phyloP scores from a whole-genome alignment of 1,140 invertebrate species.

The Hormaphis cornu region DNA sequence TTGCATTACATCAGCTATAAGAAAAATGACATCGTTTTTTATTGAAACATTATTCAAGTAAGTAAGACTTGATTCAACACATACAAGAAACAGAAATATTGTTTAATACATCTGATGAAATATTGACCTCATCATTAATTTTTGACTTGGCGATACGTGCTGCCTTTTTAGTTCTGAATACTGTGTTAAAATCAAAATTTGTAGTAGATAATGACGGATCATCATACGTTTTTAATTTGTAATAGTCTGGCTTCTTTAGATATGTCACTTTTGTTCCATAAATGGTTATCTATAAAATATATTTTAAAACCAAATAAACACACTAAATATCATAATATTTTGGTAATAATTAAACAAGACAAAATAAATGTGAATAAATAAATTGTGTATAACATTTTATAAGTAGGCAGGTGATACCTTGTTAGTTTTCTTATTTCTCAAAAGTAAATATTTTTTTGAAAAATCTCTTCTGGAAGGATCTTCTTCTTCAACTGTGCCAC shows the following conservation, averaged over 20 bases:
- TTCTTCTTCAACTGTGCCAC: slow-evolving; percentile 14
- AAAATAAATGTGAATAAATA: background rate
- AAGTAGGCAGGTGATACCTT: too few relatives aligned
- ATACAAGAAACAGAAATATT: background rate
- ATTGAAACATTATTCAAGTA: background rate
- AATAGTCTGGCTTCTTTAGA: slow-evolving; percentile 19
- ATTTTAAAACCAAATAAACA: background rate
- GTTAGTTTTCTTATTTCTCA: slow-evolving; percentile 13
- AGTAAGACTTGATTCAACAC: background rate
- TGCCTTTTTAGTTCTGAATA: slow-evolving; percentile 11
- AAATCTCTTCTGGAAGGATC: background rate
- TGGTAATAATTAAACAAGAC: background rate
- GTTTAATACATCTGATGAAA: background rate
- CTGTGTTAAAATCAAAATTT: background rate
- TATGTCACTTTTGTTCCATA: background rate
- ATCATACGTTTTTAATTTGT: background rate
- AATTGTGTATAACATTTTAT: background rate
- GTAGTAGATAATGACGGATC: background rate
- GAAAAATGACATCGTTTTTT: background rate
- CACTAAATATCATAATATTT: too few relatives aligned
- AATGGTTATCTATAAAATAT: background rate
- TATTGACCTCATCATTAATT: background rate
- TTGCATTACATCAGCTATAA: background rate
- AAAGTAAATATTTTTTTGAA: slow-evolving; percentile 5
- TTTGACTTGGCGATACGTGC: background rate